A percentile compares a stretch with the other conserved stretches of the same genome.
Evolutionary conservation across 1,140 invertebrate genomes (phyloP).

Genomic region (Nomia melanderi): DNA sequence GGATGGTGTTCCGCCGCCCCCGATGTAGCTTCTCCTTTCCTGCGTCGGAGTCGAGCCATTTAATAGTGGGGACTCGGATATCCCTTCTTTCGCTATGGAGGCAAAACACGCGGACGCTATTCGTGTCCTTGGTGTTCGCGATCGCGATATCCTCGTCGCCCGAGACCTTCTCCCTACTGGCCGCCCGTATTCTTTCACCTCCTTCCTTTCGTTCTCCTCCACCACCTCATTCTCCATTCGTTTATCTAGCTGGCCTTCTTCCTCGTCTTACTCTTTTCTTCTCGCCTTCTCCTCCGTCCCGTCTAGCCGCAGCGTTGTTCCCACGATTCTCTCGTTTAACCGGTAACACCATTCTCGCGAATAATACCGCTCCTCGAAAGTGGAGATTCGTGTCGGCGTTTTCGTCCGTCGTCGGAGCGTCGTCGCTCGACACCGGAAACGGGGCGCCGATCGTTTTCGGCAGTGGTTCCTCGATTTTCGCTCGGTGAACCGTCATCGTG

Average conservation of each 20-base stretch:
- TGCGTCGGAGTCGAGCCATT: constrained; percentile 67
- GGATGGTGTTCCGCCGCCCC: constrained; percentile 76
- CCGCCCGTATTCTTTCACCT: constrained; percentile 8
- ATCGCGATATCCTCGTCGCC: constrained; percentile 43
- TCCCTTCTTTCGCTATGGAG: constrained; percentile 76
- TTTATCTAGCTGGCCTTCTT: background rate
- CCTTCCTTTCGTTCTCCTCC: constrained; percentile 17
- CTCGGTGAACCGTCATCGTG: background rate
- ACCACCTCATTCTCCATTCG: background rate
- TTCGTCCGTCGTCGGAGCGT: background rate
- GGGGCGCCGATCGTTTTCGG: background rate
- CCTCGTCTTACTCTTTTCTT: background rate
- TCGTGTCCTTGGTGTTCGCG: constrained; percentile 66
- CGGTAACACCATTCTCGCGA: constrained; percentile 46
- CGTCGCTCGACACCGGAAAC: background rate
- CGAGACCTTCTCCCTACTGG: constrained; percentile 29
- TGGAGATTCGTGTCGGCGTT: constrained; percentile 54
- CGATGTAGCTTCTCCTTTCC: constrained; percentile 76
- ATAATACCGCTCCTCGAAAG: constrained; percentile 43
- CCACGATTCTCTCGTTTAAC: constrained; percentile 51
- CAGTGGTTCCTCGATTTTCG: background rate
- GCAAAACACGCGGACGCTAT: constrained; percentile 17
- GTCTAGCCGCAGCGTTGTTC: constrained; percentile 21
- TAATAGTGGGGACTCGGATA: constrained; percentile 77
- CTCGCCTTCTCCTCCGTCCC: constrained; percentile 5